Percentiles rank a stretch among this genome's conserved stretches.
Evolutionary conservation across 2,888 invertebrate species (phyloP).

Genomic region (Chorisops tibialis): DNA sequence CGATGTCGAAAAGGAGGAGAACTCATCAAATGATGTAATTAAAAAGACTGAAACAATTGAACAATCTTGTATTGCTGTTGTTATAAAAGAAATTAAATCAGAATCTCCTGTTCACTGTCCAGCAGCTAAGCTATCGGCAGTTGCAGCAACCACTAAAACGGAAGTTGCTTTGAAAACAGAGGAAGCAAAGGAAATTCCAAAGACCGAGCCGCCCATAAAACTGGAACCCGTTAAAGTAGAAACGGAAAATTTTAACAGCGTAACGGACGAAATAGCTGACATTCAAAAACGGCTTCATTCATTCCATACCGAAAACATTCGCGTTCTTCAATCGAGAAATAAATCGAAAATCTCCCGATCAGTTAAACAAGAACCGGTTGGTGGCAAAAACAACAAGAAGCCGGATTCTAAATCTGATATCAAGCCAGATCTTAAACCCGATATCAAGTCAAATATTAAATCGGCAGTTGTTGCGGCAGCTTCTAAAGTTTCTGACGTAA

Average conservation of each 20-base stretch:
- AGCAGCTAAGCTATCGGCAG: background rate
- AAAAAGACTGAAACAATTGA: conserved; percentile 9
- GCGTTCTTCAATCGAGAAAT: conserved; percentile 60
- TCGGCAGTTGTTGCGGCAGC: background rate
- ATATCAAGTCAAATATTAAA: background rate
- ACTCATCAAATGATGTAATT: conserved; percentile 33
- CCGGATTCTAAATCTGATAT: background rate
- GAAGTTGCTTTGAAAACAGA: background rate
- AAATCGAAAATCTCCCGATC: conserved; percentile 49
- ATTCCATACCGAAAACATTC: conserved; percentile 63
- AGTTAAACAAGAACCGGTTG: conserved; percentile 44
- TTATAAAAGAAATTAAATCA: conserved; percentile 6
- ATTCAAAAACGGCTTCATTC: conserved; percentile 62
- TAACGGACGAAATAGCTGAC: conserved; percentile 59
- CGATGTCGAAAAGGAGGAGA: conserved; percentile 49
- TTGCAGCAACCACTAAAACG: background rate
- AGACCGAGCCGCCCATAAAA: background rate
- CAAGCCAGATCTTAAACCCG: background rate
- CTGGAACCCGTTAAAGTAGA: background rate
- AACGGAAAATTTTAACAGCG: conserved; percentile 37
- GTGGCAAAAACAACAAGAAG: too few species aligned
- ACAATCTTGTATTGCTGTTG: conserved; percentile 31
- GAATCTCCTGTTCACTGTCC: conserved; percentile 14
- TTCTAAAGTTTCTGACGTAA: background rate
- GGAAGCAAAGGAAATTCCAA: background rate